phyloP scores from a whole-genome alignment of 2,888 invertebrate species.

The Drosophila pseudotalamancana region DNA sequence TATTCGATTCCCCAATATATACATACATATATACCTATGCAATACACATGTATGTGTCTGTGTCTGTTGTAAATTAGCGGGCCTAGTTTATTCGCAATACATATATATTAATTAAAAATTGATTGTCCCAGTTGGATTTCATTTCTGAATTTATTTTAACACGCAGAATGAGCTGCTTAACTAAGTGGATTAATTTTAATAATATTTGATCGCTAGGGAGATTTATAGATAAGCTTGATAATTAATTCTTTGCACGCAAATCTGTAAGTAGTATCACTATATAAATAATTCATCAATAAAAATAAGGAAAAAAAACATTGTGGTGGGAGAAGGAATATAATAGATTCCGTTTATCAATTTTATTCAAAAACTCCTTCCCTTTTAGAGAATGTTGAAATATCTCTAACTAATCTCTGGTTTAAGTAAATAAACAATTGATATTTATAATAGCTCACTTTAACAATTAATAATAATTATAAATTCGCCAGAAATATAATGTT shows the following conservation, averaged over 20 bases:
- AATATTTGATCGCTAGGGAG: conserved; percentile 20
- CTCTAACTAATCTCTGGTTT: too few relatives aligned
- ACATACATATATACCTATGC: neutral
- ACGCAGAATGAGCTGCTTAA: conserved; percentile 39
- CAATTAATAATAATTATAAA: too few relatives aligned
- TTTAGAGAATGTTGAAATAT: too few relatives aligned
- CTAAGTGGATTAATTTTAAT: conserved; percentile 37
- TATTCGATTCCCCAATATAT: conserved; percentile 37
- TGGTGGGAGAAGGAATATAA: too few relatives aligned
- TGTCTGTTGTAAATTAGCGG: conserved; percentile 50
- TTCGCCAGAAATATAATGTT: too few relatives aligned
- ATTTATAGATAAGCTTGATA: conserved; percentile 24
- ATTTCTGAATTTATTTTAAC: conserved; percentile 60
- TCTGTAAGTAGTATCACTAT: neutral
- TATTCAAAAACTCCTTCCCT: too few relatives aligned
- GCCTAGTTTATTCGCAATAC: conserved; percentile 20
- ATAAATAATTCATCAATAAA: too few relatives aligned
- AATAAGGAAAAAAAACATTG: too few relatives aligned
- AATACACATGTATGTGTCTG: neutral
- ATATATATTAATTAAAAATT: conserved; percentile 74
- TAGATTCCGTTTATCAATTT: too few relatives aligned
- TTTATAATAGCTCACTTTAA: neutral
- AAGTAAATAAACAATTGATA: neutral
- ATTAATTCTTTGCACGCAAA: conserved; percentile 13
- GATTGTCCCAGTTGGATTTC: conserved; percentile 67